phyloP scores from a whole-genome alignment of 1,140 invertebrate genomes.

The Delia radicum region DNA sequence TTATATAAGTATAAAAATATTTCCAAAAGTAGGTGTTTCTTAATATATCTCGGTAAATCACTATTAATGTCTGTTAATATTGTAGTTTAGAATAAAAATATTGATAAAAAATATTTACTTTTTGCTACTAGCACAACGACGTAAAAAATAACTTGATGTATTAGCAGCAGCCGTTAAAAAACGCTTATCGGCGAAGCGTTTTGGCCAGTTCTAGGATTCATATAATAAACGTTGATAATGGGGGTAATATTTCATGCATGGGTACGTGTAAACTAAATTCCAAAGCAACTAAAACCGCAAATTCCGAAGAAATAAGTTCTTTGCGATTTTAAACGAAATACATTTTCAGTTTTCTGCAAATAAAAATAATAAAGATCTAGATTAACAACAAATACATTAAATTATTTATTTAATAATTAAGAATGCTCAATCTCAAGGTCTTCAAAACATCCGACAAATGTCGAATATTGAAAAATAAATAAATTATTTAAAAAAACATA shows the following conservation, averaged over 20 bases:
- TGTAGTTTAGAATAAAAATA: neutral
- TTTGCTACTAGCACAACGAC: slow-evolving; percentile 45
- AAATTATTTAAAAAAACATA: too few relatives aligned
- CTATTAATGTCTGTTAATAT: too few relatives aligned
- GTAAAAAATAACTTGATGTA: slow-evolving; percentile 37
- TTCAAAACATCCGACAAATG: too few relatives aligned
- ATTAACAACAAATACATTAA: slow-evolving; percentile 32
- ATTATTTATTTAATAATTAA: neutral
- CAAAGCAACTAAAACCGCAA: slow-evolving; percentile 89
- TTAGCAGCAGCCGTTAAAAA: slow-evolving; percentile 31
- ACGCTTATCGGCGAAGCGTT: slow-evolving; percentile 47
- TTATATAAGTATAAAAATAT: too few relatives aligned
- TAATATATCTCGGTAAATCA: too few relatives aligned
- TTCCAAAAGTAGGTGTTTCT: too few relatives aligned
- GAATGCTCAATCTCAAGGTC: too few relatives aligned
- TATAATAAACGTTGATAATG: slow-evolving; percentile 92
- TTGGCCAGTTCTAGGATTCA: slow-evolving; percentile 67
- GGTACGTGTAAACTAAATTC: slow-evolving; percentile 93
- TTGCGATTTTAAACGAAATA: slow-evolving; percentile 88
- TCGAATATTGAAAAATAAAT: too few relatives aligned
- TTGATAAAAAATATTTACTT: slow-evolving; percentile 7
- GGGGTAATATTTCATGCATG: slow-evolving; percentile 86
- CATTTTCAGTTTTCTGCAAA: slow-evolving; percentile 81
- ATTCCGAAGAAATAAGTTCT: slow-evolving; percentile 88
- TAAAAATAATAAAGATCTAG: slow-evolving; percentile 31